Conservation (phyloP, 2,113 vertebrate species). For the Nibea coibor region DNA sequence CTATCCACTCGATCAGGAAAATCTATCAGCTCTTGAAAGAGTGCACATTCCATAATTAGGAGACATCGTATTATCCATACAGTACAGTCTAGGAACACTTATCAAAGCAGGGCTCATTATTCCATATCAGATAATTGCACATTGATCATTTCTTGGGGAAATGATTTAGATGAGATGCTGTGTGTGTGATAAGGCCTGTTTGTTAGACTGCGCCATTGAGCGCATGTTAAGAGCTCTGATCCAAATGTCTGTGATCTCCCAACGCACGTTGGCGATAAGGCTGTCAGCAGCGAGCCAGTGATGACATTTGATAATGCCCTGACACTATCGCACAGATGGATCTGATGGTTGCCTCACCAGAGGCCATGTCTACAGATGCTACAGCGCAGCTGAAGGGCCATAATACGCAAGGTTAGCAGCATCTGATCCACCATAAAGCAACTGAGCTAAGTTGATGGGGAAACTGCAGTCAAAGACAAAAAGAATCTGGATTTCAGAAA, state of each 20-base stretch:
- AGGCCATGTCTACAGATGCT: slow-evolving; percentile 78
- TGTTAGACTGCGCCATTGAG: slow-evolving; percentile 70
- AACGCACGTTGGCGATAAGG: slow-evolving; percentile 71
- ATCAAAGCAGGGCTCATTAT: slow-evolving; percentile 79
- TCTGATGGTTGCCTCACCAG: slow-evolving; percentile 76
- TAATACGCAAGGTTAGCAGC: slow-evolving; percentile 61
- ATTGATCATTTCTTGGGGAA: slow-evolving; percentile 83
- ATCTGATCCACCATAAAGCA: slow-evolving; percentile 72
- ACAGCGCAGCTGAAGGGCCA: slow-evolving; percentile 52
- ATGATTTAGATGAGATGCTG: slow-evolving; percentile 80
- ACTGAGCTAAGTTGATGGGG: slow-evolving; percentile 67
- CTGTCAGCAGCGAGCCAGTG: slow-evolving; percentile 72
- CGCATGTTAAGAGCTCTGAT: slow-evolving; percentile 67
- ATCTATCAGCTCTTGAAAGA: slow-evolving; percentile 67
- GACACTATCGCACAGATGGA: slow-evolving; percentile 79
- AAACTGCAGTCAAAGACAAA: slow-evolving; percentile 49
- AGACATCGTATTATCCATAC: slow-evolving; percentile 61
- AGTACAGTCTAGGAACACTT: slow-evolving; percentile 74
- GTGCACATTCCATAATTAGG: slow-evolving; percentile 62
- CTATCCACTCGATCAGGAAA: slow-evolving; percentile 61
- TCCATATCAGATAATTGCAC: slow-evolving; percentile 83
- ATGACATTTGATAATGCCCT: slow-evolving; percentile 82
- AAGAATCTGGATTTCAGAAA: slow-evolving; percentile 42
- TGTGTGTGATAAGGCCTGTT: slow-evolving; percentile 76
- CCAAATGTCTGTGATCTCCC: slow-evolving; percentile 78